Evolutionary conservation across 2,113 vertebrate species (phyloP).

Genomic region (Crocuta crocuta): DNA sequence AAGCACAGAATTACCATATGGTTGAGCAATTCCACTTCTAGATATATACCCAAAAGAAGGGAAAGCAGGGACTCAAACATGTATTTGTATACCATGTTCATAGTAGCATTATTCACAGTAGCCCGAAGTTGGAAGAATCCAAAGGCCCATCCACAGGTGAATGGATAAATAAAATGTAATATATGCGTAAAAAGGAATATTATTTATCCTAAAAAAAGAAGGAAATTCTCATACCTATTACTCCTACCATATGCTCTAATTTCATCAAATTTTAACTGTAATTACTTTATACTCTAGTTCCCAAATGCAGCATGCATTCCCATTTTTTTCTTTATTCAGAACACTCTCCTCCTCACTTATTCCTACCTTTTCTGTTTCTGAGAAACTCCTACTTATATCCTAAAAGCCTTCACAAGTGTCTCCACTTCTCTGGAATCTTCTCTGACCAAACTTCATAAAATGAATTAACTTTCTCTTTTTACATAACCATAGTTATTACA

Average conservation of each 20-base stretch:
- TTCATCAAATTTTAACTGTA: not conserved
- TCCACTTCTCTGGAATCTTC: constrained; percentile 2
- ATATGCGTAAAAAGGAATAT: not conserved
- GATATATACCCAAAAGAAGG: not conserved
- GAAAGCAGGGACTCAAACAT: not conserved
- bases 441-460: not conserved
- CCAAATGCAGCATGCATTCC: not conserved
- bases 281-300: not conserved
- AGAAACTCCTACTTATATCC: not conserved
- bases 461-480: not conserved
- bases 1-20: not conserved
- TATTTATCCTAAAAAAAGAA: not conserved
- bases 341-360: not conserved
- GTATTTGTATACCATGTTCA: not conserved
- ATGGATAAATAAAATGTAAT: not conserved
- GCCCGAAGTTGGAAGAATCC: not conserved
- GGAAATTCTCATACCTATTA: not conserved
- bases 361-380: not conserved
- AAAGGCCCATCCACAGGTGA: not conserved
- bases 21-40: not conserved
- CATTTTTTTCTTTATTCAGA: not conserved
- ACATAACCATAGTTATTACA: not conserved
- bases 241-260: not conserved
- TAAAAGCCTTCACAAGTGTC: not conserved
- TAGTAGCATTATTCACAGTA: not conserved